Conservation (phyloP, 2,113 vertebrate genomes). For the Ictalurus furcatus region DNA sequence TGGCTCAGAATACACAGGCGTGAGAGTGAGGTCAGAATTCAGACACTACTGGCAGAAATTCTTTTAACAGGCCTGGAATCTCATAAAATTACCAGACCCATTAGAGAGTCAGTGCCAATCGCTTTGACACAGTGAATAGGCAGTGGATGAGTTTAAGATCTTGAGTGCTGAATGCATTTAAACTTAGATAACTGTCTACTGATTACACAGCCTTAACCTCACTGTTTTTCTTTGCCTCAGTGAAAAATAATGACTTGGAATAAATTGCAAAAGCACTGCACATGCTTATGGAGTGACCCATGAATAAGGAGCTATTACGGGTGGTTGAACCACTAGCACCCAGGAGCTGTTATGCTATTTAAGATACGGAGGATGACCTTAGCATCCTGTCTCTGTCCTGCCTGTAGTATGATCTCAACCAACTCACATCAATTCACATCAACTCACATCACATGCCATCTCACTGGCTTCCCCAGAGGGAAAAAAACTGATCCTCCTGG, state of each 20-base stretch:
- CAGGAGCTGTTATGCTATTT: conserved; percentile 59
- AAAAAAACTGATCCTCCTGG: conserved; percentile 40
- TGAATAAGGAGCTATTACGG: conserved; percentile 67
- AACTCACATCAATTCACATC: conserved; percentile 73
- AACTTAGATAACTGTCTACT: conserved; percentile 28
- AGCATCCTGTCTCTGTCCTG: conserved; percentile 61
- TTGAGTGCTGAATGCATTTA: conserved; percentile 19
- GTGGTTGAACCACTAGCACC: conserved; percentile 38
- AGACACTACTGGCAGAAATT: conserved; percentile 46
- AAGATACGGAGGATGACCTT: conserved; percentile 71
- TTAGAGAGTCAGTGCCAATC: conserved; percentile 19
- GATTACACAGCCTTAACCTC: conserved; percentile 30
- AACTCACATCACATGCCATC: no score
- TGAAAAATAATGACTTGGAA: conserved; percentile 25
- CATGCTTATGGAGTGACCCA: conserved; percentile 45
- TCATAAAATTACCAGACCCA: conserved; percentile 44
- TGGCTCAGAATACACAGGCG: conserved; percentile 34
- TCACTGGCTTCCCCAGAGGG: conserved; percentile 58
- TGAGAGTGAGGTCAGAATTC: conserved; percentile 57
- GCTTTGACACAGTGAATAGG: conserved; percentile 16
- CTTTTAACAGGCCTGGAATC: conserved; percentile 61
- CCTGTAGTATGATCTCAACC: conserved; percentile 68
- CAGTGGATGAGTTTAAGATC: background rate
- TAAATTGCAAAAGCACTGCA: conserved; percentile 23
- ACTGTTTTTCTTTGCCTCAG: conserved; percentile 29